Conservation (phyloP, 1,140 invertebrate species). For the Bilobella aurantiaca region DNA sequence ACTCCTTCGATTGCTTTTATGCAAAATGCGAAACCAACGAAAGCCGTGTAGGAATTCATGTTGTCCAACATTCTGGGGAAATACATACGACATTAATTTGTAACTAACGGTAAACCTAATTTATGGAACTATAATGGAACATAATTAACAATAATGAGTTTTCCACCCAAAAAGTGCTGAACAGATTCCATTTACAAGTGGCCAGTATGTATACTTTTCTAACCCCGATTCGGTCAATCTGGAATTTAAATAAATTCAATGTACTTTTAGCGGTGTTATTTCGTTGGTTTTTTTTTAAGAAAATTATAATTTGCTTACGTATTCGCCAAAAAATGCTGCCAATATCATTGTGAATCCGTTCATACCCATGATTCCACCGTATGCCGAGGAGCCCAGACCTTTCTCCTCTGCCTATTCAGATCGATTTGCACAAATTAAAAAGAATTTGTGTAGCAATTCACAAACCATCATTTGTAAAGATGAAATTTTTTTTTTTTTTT, state of each 20-base stretch:
- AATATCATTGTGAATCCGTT: background rate
- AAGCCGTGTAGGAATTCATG: background rate
- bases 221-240: background rate
- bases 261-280: background rate
- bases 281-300: background rate
- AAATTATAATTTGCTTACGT: background rate
- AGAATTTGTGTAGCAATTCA: no score
- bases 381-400: background rate
- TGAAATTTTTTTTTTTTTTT: no score
- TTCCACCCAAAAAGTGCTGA: background rate
- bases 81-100: no score
- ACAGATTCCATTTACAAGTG: background rate
- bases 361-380: background rate
- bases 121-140: background rate
- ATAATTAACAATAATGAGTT: background rate
- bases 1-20: background rate
- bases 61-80: background rate
- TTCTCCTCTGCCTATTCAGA: background rate
- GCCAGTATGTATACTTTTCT: background rate
- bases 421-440: no score
- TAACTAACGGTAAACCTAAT: background rate
- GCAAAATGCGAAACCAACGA: background rate
- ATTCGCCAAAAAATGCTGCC: background rate
- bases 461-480: no score
- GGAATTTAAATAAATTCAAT: background rate